phyloP scores from a whole-genome alignment of 2,888 invertebrate species.

The Aradus depressus region DNA sequence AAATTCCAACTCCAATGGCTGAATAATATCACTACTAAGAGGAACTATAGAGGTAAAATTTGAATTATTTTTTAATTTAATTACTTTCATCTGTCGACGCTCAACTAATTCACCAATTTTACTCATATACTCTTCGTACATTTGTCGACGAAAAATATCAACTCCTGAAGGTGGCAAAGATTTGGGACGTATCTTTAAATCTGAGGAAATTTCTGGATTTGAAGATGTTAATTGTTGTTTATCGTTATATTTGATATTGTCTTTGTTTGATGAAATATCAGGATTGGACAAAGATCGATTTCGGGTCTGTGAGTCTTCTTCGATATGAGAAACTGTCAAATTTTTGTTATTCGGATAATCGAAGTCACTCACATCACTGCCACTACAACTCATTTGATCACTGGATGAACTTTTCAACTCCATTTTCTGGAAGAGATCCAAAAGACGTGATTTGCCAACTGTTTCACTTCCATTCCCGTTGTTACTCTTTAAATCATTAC shows the following conservation, averaged over 20 bases:
- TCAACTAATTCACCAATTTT: slow-evolving; percentile 69
- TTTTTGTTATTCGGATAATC: no score
- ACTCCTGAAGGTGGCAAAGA: slow-evolving; percentile 41
- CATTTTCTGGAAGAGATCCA: slow-evolving; percentile 46
- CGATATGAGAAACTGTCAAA: no score
- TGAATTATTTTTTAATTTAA: slow-evolving; percentile 56
- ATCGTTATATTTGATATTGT: slow-evolving; percentile 1
- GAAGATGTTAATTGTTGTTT: no score
- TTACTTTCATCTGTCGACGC: slow-evolving; percentile 64
- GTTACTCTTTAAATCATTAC: no score
- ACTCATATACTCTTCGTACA: slow-evolving; percentile 73
- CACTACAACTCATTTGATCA: no score
- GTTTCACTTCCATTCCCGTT: slow-evolving; percentile 20
- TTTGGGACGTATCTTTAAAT: no score
- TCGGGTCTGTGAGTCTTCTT: no score
- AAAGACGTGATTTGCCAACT: slow-evolving; percentile 38
- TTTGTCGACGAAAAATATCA: slow-evolving; percentile 57
- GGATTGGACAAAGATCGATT: no score
- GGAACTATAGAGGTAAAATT: slow-evolving; percentile 32
- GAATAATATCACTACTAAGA: slow-evolving; percentile 18
- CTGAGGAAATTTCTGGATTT: no score
- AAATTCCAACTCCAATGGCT: slow-evolving; percentile 46
- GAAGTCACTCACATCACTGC: no score
- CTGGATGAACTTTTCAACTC: slow-evolving; percentile 25
- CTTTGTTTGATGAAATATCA: not conserved